These are phyloP conservation scores for Himalopsyche anomala DNA, from an alignment of 2,888 invertebrate genomes.

Conservation along the genomic window DNA sequence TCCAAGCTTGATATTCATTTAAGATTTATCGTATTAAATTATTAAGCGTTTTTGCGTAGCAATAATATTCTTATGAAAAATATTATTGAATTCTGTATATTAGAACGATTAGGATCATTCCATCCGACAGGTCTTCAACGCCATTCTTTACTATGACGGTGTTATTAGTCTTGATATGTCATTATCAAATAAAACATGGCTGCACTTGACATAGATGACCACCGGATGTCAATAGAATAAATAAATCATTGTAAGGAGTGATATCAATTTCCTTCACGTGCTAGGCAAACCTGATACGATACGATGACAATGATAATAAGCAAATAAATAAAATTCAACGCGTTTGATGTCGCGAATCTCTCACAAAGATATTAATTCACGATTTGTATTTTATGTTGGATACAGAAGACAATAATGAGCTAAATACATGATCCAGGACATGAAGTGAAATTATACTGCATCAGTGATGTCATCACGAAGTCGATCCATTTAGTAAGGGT, in stretches of 20 bases:
- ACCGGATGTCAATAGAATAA: constrained; percentile 59
- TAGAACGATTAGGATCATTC: too few relatives aligned
- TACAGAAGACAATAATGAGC: background rate
- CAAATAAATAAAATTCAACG: background rate
- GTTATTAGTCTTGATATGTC: background rate
- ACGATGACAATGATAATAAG: background rate
- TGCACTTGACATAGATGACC: constrained; percentile 61
- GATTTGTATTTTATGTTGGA: constrained; percentile 4
- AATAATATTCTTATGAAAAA: too few relatives aligned
- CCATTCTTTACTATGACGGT: background rate
- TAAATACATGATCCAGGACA: constrained; percentile 26
- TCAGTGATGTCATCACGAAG: background rate
- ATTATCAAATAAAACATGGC: constrained; percentile 23
- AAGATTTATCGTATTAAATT: too few relatives aligned
- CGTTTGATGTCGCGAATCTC: background rate
- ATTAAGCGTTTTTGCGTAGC: too few relatives aligned
- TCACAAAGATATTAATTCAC: constrained; percentile 4
- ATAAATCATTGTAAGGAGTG: constrained; percentile 9
- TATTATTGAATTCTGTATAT: too few relatives aligned
- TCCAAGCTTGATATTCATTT: too few relatives aligned
- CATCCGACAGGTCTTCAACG: background rate
- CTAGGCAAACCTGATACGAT: background rate
- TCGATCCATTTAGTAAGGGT: background rate
- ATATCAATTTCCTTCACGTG: constrained; percentile 55
- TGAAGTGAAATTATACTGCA: constrained; percentile 1